Percentiles rank a stretch among this genome's conserved stretches.
Conservation (phyloP, 1,140 invertebrate species). For the Zaprionus ghesquierei region DNA sequence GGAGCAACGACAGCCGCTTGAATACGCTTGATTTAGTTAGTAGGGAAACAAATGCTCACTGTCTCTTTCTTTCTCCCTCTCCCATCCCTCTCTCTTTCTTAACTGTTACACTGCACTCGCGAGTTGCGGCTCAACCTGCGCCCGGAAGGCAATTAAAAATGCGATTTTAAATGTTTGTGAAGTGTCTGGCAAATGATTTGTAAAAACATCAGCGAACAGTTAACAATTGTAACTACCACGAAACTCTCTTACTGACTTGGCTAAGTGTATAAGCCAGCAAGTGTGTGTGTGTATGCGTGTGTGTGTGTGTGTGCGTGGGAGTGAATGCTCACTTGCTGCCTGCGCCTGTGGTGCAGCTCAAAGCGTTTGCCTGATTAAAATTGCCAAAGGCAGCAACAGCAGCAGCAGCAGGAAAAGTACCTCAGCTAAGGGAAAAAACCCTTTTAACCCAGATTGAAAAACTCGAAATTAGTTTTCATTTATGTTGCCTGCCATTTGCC, state of each 20-base stretch:
- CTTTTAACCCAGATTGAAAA: slow-evolving; percentile 81
- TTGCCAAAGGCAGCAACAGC: slow-evolving; percentile 45
- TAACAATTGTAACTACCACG: slow-evolving; percentile 23
- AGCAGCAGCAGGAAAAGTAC: slow-evolving; percentile 22
- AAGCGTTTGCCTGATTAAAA: slow-evolving; percentile 75
- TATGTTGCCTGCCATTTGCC: slow-evolving; percentile 47
- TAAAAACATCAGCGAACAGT: slow-evolving; percentile 43
- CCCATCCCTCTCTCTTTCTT: neutral
- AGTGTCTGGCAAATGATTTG: slow-evolving; percentile 76
- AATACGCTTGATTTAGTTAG: slow-evolving; percentile 71
- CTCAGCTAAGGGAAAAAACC: slow-evolving; percentile 32
- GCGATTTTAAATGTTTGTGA: slow-evolving; percentile 69
- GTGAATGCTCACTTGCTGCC: slow-evolving; percentile 40
- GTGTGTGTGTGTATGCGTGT: neutral
- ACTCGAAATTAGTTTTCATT: slow-evolving; percentile 80
- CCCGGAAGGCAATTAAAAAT: slow-evolving; percentile 61
- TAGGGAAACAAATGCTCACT: slow-evolving; percentile 61
- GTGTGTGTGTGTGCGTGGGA: slow-evolving; percentile 15
- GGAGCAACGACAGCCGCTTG: slow-evolving; percentile 46
- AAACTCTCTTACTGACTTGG: neutral
- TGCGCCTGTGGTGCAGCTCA: slow-evolving; percentile 41
- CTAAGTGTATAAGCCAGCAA: neutral
- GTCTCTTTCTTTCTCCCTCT: neutral
- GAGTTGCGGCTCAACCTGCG: slow-evolving; percentile 29
- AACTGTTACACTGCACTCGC: neutral